Evolutionary conservation across 35 echinoderm and acorn worm genomes (phyloP).

Genomic region (Heliocidaris erythrogramma): DNA sequence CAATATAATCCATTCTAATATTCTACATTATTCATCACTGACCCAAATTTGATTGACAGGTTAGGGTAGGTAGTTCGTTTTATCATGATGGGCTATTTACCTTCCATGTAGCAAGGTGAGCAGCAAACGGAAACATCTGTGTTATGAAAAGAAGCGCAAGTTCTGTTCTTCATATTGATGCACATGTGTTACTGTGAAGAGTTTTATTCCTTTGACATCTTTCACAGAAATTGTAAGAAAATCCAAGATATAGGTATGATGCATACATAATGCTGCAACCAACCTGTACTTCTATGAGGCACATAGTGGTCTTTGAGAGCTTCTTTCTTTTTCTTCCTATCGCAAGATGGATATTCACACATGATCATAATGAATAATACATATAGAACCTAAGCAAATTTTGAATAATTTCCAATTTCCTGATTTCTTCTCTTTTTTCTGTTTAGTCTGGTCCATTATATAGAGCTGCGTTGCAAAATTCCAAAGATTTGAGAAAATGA

Average conservation of each 20-base stretch:
- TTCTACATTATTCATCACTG: too few species aligned
- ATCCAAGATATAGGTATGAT: background rate
- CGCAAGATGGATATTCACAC: background rate
- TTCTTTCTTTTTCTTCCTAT: background rate
- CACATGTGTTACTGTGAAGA: background rate
- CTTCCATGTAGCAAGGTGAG: too few species aligned
- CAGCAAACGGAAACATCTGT: background rate
- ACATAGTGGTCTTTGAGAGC: background rate
- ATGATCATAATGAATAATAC: background rate
- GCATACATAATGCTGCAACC: constrained; percentile 36
- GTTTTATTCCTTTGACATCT: background rate
- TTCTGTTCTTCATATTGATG: background rate
- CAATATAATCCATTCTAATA: too few species aligned
- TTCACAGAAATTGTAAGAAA: background rate
- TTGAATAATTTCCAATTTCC: background rate
- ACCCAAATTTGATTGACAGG: too few species aligned
- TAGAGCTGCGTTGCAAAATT: background rate
- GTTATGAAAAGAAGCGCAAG: background rate
- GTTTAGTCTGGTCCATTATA: background rate
- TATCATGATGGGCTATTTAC: too few species aligned
- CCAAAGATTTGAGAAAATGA: background rate
- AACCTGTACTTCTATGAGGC: background rate
- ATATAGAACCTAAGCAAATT: background rate
- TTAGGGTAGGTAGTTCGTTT: too few species aligned
- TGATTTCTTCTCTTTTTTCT: background rate